phyloP scores from a whole-genome alignment of 2,113 vertebrate genomes.

The Paramisgurnus dabryanus region DNA sequence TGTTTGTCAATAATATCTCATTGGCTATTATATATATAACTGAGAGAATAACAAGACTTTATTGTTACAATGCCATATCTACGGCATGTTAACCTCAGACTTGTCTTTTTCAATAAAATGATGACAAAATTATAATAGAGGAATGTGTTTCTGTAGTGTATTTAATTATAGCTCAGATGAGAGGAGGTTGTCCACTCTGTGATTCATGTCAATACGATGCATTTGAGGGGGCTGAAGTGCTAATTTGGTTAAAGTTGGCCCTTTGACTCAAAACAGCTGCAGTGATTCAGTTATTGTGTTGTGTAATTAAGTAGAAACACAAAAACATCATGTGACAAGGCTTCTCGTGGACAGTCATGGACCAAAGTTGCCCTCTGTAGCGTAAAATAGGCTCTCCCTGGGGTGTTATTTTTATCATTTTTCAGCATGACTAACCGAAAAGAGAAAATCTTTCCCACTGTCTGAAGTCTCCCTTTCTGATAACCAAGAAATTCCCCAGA shows the following conservation, averaged over 20 bases:
- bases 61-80: background rate
- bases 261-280: constrained; percentile 42
- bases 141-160: constrained; percentile 10
- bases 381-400: constrained; percentile 9
- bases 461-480: too few relatives aligned
- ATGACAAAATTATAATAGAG: constrained; percentile 9
- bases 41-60: background rate
- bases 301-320: constrained; percentile 51
- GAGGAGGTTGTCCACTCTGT: constrained; percentile 1
- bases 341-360: constrained; percentile 21
- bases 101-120: background rate
- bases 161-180: constrained; percentile 27
- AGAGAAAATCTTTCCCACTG: background rate
- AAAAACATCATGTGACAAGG: constrained; percentile 2
- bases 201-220: constrained; percentile 28
- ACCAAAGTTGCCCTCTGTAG: constrained; percentile 1
- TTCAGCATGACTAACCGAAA: constrained; percentile 42
- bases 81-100: background rate
- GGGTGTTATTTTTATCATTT: constrained; percentile 17
- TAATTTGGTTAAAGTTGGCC: constrained; percentile 37
- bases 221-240: constrained; percentile 18
- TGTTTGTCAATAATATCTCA: too few relatives aligned
- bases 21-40: too few relatives aligned
- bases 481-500: constrained; percentile 59
- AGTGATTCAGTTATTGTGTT: constrained; percentile 52